Percentiles rank a stretch among this genome's conserved stretches.
Conservation (phyloP, 2,888 invertebrate genomes). For the Resseliella maxima region DNA sequence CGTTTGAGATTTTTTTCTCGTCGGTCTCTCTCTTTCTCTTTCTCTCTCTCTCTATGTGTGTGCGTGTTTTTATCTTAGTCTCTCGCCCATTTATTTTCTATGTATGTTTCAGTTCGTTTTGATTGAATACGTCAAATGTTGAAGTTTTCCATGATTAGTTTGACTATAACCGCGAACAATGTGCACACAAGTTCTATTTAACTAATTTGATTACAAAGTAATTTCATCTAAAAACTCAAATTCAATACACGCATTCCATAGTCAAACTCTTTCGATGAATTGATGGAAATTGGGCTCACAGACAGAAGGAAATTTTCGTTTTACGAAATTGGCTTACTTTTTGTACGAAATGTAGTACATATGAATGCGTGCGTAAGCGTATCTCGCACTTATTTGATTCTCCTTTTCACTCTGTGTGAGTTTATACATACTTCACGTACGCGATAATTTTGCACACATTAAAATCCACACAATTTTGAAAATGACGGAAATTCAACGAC, state of each 20-base stretch:
- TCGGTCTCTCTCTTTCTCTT: not conserved
- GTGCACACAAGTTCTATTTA: not conserved
- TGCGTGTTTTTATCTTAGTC: too few species aligned
- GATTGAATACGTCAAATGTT: not conserved
- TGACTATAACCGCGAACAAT: constrained; percentile 5
- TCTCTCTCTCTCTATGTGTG: too few species aligned
- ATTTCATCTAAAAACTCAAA: constrained; percentile 45
- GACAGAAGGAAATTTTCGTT: constrained; percentile 30
- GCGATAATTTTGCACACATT: too few species aligned
- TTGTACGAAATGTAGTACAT: not conserved
- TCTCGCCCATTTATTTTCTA: too few species aligned
- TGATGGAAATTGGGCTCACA: constrained; percentile 20
- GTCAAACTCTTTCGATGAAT: not conserved
- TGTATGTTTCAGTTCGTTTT: too few species aligned
- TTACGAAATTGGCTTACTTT: constrained; percentile 24
- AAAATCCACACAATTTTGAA: too few species aligned
- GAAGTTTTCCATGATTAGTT: constrained; percentile 15
- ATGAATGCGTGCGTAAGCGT: not conserved
- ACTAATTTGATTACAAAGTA: constrained; percentile 38
- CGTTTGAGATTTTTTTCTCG: not conserved
- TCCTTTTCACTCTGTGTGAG: too few species aligned
- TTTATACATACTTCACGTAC: too few species aligned
- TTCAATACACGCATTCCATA: constrained; percentile 22
- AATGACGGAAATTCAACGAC: too few species aligned
- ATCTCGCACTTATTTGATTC: not conserved